These are phyloP conservation scores for Puma concolor DNA, from an alignment of 2,113 vertebrate species.

Conservation along the genomic window DNA sequence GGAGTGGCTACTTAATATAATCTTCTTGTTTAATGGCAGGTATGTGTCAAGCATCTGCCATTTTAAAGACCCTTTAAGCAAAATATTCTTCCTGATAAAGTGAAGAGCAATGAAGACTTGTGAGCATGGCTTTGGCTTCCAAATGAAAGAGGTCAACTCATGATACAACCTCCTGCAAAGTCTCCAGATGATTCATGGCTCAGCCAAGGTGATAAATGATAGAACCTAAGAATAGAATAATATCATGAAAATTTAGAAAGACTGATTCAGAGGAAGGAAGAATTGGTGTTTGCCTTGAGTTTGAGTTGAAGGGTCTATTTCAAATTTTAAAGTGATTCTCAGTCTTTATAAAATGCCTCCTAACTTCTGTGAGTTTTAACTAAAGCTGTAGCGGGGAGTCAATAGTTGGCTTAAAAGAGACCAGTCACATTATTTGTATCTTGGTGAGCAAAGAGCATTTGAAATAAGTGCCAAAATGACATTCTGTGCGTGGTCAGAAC, in stretches of 20 bases:
- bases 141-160: not conserved
- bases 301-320: not conserved
- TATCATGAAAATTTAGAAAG: not conserved
- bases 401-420: not conserved
- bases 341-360: not conserved
- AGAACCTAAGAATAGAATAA: not conserved
- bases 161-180: not conserved
- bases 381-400: not conserved
- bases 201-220: conserved; percentile 3
- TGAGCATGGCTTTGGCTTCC: not conserved
- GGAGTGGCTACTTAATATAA: not conserved
- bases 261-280: not conserved
- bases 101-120: not conserved
- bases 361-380: conserved; percentile 19
- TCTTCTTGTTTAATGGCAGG: not conserved
- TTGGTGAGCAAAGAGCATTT: not conserved
- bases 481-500: not conserved
- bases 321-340: conserved; percentile 24
- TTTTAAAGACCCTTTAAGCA: conserved; percentile 16
- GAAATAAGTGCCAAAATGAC: not conserved
- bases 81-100: not conserved
- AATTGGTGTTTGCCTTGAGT: not conserved
- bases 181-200: not conserved
- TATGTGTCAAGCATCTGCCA: not conserved
- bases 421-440: not conserved